phyloP scores from a whole-genome alignment of 2,113 vertebrate genomes.

The Cephalopholis sonnerati region DNA sequence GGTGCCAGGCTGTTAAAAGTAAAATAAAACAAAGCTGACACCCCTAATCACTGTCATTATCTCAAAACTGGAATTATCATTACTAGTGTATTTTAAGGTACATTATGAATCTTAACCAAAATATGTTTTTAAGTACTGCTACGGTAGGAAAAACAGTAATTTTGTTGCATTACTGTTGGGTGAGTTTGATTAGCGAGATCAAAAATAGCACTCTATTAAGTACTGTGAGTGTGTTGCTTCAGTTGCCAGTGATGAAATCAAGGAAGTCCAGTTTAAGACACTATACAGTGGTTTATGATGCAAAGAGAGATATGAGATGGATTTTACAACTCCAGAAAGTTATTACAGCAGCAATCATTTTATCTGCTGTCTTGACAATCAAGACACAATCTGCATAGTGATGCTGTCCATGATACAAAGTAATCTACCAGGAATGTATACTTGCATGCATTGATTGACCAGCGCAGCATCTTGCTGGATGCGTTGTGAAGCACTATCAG shows the following conservation, averaged over 20 bases:
- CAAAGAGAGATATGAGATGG: not conserved
- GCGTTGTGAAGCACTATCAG: not conserved
- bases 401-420: not conserved
- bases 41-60: too few relatives aligned
- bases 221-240: not conserved
- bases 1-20: too few relatives aligned
- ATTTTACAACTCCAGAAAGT: not conserved
- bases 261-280: not conserved
- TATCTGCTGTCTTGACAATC: not conserved
- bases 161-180: not conserved
- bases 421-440: not conserved
- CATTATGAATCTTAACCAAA: not conserved
- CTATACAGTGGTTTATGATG: not conserved
- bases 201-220: not conserved
- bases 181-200: not conserved
- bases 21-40: too few relatives aligned
- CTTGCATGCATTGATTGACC: not conserved
- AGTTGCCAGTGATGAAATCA: not conserved
- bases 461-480: not conserved
- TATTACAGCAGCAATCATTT: conserved; percentile 1
- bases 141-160: not conserved
- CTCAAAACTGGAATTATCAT: too few relatives aligned
- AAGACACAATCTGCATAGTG: not conserved
- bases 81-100: not conserved
- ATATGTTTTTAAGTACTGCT: not conserved